Evolutionary conservation across 2,113 vertebrate genomes (phyloP), one percentile per base, ranked within the genome.

Genomic region (Rutilus rutilus): DNA sequence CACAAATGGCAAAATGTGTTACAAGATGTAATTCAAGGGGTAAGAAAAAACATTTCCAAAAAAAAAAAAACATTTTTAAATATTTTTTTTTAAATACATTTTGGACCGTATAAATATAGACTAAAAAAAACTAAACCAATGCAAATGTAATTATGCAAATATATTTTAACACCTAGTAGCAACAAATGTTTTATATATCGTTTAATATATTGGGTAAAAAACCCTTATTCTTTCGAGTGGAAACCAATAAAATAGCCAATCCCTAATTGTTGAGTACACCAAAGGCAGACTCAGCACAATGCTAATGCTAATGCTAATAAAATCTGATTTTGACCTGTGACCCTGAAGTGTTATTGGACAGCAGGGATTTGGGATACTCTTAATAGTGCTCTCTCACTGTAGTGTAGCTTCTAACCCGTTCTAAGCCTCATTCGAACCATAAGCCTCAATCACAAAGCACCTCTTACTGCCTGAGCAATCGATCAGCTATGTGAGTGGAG

Each of bases 391-490:
- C 45, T 81, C 69, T 65, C 33, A 25, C 75, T 57, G 60, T 85
- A 78, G 64, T 47, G 42, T 76, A 59, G 11, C 23, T 67, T 79
- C 39, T 78, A 36, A 52, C 60, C 54, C 10, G 8, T 30, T 12
- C 36, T 62, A 81, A 88, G 57, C 67, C 59, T 73, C 19, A 23
- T 71, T 81, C 47, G 30, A 50, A 57, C 74, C 30, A 45, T 76
- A 84, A 81, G 57, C 45, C 47, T 83, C 27, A 82, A 21, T 54
- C 81, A 88, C 76, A 83, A 78, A 88, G 80, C 84, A 65, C 36
- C 75, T 69, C n/a, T 79, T 52, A 60, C 45, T 36, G 69, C 45
- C 65, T 5, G 30, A 60, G 17, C 64, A 42, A 86, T 76, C 77
- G 78, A 80, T 45, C 4, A 36, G 47, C 25, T 25, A 30, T 60